phyloP scores from a whole-genome alignment of 2,888 invertebrate genomes.

The Drepana falcataria region DNA sequence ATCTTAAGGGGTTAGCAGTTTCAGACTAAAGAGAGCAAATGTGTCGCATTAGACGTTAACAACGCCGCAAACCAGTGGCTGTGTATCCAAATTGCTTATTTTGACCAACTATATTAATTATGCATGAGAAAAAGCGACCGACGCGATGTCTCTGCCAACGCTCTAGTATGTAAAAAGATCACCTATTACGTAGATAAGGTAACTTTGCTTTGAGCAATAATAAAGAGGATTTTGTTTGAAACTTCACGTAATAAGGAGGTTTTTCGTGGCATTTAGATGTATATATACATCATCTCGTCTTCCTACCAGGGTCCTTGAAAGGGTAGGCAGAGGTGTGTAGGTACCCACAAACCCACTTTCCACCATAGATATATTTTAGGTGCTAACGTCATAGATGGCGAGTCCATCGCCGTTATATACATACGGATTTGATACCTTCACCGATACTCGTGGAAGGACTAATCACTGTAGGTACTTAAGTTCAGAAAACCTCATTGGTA shows the following conservation, averaged over 20 bases:
- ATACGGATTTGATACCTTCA: too few species aligned
- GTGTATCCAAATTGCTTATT: constrained; percentile 71
- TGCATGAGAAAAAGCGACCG: constrained; percentile 51
- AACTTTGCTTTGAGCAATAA: constrained; percentile 25
- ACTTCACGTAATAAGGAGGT: not conserved
- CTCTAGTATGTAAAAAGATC: constrained; percentile 40
- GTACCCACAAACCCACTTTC: too few species aligned
- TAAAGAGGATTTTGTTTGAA: constrained; percentile 15
- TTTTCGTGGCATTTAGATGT: not conserved
- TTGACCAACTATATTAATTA: constrained; percentile 66
- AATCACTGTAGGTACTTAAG: too few species aligned
- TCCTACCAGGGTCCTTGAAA: too few species aligned
- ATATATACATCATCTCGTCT: too few species aligned
- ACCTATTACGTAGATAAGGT: constrained; percentile 37
- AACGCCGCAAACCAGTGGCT: constrained; percentile 61
- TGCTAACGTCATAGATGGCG: too few species aligned
- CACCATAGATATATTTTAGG: too few species aligned
- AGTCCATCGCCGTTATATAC: too few species aligned
- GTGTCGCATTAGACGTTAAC: constrained; percentile 60
- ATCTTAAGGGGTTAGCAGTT: constrained; percentile 5
- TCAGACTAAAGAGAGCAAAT: constrained; percentile 34
- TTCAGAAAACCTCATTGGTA: too few species aligned
- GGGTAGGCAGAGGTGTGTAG: too few species aligned
- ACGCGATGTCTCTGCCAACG: constrained; percentile 38
- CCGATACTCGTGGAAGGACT: too few species aligned